Evolutionary conservation across 2,797 vertebrate genomes (phyloP).

Genomic region (Tamandua tetradactyla): DNA sequence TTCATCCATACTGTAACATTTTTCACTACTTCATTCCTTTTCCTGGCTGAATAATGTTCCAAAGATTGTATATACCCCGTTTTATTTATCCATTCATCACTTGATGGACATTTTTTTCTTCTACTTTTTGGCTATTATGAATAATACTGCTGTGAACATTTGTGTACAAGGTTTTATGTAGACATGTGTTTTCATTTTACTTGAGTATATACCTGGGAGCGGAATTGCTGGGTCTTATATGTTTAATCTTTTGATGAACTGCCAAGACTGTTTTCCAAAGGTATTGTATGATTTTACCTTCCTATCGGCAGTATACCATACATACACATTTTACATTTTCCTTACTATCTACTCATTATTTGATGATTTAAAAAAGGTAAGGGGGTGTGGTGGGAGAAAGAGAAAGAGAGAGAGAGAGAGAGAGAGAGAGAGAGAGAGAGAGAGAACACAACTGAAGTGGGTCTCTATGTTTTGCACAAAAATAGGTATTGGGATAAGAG

Average conservation of each 20-base stretch:
- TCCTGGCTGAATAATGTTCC: background rate
- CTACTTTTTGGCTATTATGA: background rate
- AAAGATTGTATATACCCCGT: background rate
- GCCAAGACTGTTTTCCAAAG: background rate
- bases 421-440: background rate
- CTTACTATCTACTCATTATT: background rate
- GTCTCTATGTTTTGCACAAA: background rate
- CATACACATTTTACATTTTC: background rate
- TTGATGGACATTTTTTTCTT: background rate
- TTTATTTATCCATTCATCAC: background rate
- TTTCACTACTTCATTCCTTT: background rate
- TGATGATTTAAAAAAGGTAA: background rate
- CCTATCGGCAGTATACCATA: background rate
- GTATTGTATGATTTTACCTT: background rate
- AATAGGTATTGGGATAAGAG: background rate
- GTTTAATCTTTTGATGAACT: too few species aligned
- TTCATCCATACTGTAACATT: background rate
- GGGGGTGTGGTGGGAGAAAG: too few species aligned
- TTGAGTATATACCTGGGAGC: background rate
- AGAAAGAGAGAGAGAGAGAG: too few species aligned
- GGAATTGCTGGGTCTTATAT: too few species aligned
- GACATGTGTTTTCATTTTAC: background rate
- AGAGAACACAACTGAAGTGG: background rate
- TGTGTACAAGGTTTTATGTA: background rate
- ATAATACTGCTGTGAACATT: background rate